Percentiles rank a stretch among this genome's conserved stretches.
Conservation (phyloP, 2,113 vertebrate species). For the Thymallus thymallus region DNA sequence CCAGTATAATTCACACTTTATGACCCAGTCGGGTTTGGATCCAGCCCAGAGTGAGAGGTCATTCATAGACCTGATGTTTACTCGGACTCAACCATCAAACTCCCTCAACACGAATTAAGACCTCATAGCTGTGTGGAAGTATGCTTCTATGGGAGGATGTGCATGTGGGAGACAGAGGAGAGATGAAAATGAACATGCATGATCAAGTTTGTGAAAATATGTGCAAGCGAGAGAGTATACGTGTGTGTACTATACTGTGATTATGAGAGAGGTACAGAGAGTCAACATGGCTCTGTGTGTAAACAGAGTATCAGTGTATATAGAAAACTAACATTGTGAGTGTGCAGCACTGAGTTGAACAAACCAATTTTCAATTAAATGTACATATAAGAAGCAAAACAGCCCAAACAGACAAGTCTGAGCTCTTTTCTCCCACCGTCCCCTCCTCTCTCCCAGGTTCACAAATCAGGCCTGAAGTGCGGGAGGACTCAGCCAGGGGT, state of each 20-base stretch:
- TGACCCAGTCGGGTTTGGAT: neutral
- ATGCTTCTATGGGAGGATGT: neutral
- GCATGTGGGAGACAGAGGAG: neutral
- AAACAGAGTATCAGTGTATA: neutral
- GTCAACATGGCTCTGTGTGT: neutral
- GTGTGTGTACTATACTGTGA: neutral
- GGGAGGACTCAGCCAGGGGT: neutral
- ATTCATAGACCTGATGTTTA: slow-evolving; percentile 29
- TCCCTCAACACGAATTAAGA: slow-evolving; percentile 38
- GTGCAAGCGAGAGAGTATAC: neutral
- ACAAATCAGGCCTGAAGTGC: neutral
- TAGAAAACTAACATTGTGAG: neutral
- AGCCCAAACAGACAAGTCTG: neutral
- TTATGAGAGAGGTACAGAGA: neutral
- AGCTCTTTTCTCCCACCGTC: neutral
- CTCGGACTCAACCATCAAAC: slow-evolving; percentile 34
- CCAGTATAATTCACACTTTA: slow-evolving; percentile 20
- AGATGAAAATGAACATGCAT: neutral
- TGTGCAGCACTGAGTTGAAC: neutral
- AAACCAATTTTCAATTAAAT: too few species aligned
- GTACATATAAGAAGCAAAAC: too few species aligned
- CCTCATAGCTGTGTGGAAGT: neutral
- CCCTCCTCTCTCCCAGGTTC: neutral
- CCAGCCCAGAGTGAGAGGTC: slow-evolving; percentile 8
- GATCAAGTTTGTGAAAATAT: neutral